Evolutionary conservation across 2,113 vertebrate genomes (phyloP), one percentile per base, ranked within the genome.

Genomic region (Crotalus horridus): DNA sequence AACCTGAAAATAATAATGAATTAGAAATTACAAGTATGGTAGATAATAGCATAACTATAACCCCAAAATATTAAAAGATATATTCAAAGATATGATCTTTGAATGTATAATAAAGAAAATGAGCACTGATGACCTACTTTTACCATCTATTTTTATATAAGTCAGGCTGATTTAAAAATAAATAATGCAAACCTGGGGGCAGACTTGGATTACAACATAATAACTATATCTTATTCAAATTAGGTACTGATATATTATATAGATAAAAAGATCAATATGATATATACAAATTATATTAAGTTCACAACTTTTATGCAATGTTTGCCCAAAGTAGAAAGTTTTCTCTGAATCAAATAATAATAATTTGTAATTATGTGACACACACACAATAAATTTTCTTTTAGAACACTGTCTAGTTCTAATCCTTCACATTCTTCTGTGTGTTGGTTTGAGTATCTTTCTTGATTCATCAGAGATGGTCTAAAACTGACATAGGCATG

Each of bases 401-500:
- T 96, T 51, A 96, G 95, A 95, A 94, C 94, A 94, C 95, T 91
- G 89, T 96, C 97, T 93, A 97, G 58, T 85, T 97, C 97, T 94
- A 97, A 89, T 59, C 46, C 96, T 93, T 97, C 96, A 51, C 93
- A 93, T 92, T 96, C 95, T 93, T 94, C 93, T 1, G 89, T 91
- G 48, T 93, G 92, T 11, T 96, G 96, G 93, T 89, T 89, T 85
- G 95, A 95, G 53, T 91, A 95, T 92, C 95, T 94, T 86, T 96
- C 97, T 90, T 96, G 97, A 55, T 95, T 97, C 91, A 95, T 96
- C 87, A 96, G 93, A 95, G 97, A 96, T 0, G 96, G 96, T 87
- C 97, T 97, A 95, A 98, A 98, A 90, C 92, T 94, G 81, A 97
- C 92, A 94, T 53, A 98, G 1, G 97, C 95, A 89, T 97, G 96